phyloP scores from a whole-genome alignment of 2,113 vertebrate species.

The Melanostigma gelatinosum region DNA sequence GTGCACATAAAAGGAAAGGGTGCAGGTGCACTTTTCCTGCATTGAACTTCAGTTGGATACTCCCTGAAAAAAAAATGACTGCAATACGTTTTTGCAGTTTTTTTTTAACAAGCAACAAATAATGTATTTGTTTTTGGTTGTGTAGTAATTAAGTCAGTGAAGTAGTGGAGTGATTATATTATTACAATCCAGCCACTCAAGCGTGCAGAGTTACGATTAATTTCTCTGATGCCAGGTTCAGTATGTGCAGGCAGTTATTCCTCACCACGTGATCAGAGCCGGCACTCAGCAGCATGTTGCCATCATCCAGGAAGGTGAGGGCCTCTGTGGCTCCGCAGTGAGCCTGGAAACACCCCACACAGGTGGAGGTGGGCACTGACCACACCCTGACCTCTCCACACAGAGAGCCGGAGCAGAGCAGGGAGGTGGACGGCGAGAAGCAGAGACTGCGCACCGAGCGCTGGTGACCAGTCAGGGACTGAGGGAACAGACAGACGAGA shows the following conservation, averaged over 20 bases:
- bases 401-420: slow-evolving; percentile 85
- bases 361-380: slow-evolving; percentile 81
- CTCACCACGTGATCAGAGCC: slow-evolving; percentile 87
- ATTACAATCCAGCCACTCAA: not conserved
- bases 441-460: slow-evolving; percentile 83
- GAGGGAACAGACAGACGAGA: not conserved
- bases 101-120: no score
- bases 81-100: not conserved
- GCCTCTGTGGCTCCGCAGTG: slow-evolving; percentile 80
- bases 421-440: slow-evolving; percentile 81
- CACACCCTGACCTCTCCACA: slow-evolving; percentile 87
- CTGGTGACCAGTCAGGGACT: slow-evolving; percentile 83
- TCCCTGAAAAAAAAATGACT: not conserved
- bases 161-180: not conserved
- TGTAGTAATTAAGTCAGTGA: no score
- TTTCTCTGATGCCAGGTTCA: no score
- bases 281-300: slow-evolving; percentile 82
- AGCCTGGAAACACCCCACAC: slow-evolving; percentile 84
- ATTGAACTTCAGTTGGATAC: not conserved
- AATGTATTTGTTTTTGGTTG: no score
- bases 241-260: no score
- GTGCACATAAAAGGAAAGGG: not conserved
- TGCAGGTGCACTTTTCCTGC: not conserved
- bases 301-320: slow-evolving; percentile 80
- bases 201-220: no score